Evolutionary conservation across 2,797 vertebrate species (phyloP), one percentile per base, ranked within the genome.

Genomic region (Myiotriccus ornatus): DNA sequence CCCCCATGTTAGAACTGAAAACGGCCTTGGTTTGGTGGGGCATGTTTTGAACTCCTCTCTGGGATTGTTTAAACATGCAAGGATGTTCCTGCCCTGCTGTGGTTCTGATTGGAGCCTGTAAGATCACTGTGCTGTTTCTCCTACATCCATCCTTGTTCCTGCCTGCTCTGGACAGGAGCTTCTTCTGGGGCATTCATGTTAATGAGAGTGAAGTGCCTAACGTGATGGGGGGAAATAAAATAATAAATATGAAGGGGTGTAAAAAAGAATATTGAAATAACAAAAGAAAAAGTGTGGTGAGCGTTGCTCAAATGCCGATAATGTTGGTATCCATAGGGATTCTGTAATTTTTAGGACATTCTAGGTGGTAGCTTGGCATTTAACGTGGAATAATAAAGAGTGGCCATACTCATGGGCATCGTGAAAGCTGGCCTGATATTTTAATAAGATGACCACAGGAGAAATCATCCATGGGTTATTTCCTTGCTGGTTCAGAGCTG

Each of bases 201-300:
- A 15, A 14, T 56, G 52, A 65, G 22, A 65, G 50, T 32, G 4
- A 84, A 64, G 20, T n/a, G 88, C 12, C 11, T 47, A 35, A 50
- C 2, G 0, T 3, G 2, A 32, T 27, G 2, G 14, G 27, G 14
- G 12, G 14, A 62, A 12, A 4, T 2, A 34, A 13, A 44, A 28
- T 35, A 35, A 14, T 25, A 24, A 30, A 27, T 20, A 15, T 18
- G 4, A 63, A 84, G 47, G 3, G 1, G 1, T 44, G 3, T 30
- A 12, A 55, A 57, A 60, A 63, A 34, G 2, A 44, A 34, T 30
- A 39, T 62, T 71, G 57, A 57, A 84, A 71, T 60, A 85, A 71
- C 4, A 43, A 75, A 67, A 41, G 17, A 41, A 70, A 55, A 80
- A 23, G 7, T 39, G 12, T 0, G 25, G 10, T 28, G 6, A 19